Conservation (phyloP, 2,113 vertebrate genomes). For the Eclectus roratus region DNA sequence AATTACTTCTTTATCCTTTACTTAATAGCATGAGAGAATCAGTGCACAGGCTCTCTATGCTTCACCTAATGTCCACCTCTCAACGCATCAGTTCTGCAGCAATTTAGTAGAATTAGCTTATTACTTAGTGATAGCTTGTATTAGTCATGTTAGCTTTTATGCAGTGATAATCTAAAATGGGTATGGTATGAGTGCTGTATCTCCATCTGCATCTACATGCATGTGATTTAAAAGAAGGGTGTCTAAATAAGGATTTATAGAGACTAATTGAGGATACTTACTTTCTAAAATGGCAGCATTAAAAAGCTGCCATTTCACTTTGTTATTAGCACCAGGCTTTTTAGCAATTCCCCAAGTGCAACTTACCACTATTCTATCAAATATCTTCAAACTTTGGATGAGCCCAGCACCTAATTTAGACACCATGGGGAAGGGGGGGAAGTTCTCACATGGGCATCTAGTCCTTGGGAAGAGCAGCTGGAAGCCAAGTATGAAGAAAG, state of each 20-base stretch:
- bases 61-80: background rate
- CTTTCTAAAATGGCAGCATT: background rate
- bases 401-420: background rate
- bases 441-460: background rate
- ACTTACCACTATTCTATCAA: background rate
- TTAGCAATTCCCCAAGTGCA: background rate
- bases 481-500: background rate
- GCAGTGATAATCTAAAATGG: background rate
- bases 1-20: background rate
- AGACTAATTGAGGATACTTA: background rate
- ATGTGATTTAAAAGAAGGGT: background rate
- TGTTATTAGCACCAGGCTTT: background rate
- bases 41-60: background rate
- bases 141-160: background rate
- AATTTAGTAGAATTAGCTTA: constrained; percentile 11
- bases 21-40: background rate
- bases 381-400: background rate
- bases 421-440: background rate
- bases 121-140: constrained; percentile 11
- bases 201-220: background rate
- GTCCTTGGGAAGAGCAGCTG: background rate
- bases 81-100: background rate
- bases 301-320: background rate
- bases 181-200: background rate
- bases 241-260: background rate